A percentile compares a stretch with the other conserved stretches of the same genome.
phyloP scores from a whole-genome alignment of 2,113 vertebrate species.

The Chamaetylas fuelleborni region DNA sequence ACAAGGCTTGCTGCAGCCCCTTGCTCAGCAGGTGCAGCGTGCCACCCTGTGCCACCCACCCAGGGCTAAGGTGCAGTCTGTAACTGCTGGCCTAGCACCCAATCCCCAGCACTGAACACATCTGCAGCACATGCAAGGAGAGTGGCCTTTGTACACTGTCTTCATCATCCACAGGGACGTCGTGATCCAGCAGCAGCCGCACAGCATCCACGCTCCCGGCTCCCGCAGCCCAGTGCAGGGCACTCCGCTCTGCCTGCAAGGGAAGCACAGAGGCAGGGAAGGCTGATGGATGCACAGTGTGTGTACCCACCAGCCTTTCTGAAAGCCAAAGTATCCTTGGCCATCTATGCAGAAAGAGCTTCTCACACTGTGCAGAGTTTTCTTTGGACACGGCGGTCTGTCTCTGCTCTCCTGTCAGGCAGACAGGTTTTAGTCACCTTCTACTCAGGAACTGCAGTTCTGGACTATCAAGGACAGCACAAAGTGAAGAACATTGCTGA shows the following conservation, averaged over 20 bases:
- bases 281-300: not conserved
- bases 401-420: not conserved
- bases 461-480: not conserved
- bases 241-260: constrained; percentile 80
- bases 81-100: not conserved
- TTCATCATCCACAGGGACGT: constrained; percentile 76
- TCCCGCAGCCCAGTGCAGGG: constrained; percentile 88
- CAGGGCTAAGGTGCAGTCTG: not conserved
- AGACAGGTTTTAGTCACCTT: not conserved
- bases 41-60: not conserved
- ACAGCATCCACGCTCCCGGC: constrained; percentile 82
- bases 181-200: constrained; percentile 80
- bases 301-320: not conserved
- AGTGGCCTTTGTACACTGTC: constrained; percentile 74
- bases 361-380: not conserved
- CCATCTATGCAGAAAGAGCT: not conserved
- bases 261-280: not conserved
- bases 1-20: not conserved
- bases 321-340: not conserved
- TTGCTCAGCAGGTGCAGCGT: not conserved
- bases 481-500: not conserved
- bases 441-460: not conserved
- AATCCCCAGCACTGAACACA: fast-evolving
- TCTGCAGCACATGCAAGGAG: not conserved
- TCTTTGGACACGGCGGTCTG: not conserved